Base-by-base conservation (phyloP, 2,113 vertebrate species). In the Anarrhichthys ocellatus region DNA sequence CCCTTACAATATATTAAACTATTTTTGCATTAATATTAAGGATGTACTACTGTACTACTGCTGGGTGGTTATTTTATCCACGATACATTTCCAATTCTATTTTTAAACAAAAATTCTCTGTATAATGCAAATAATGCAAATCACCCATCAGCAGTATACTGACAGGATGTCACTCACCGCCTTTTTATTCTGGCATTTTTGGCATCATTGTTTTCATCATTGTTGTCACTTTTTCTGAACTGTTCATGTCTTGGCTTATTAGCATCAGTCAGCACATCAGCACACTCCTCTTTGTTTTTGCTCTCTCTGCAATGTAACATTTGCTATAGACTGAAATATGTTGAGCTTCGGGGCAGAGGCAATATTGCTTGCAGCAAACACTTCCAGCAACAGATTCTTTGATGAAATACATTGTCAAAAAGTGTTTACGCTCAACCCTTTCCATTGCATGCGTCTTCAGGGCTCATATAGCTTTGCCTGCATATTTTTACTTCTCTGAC, bases 281-380 rank as follows among this genome's bases (percentile, higher is more conserved):
- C 71, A 46, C 9, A 0, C 50, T 82, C 68, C 72, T 59, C 80
- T 90, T 92, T 86, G 64, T 64, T 82, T 88, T 81, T 81, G 72
- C 81, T 64, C 52, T 78, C 59, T 81, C 74, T 85, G 85, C 84
- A 89, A 27, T 78, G 80, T 29, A 74, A 58, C 67, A 71, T 38
- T 78, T 36, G 68, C 68, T 52, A 44, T 58, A 46, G 14, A 10
- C 27, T 74, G 38, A 40, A 79, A 38, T 85, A 24, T 70, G 9
- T 83, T 58, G 54, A 64, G 78, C 73, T 76, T 9, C 15, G 52
- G 64, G 81, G 70, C 46, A 72, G 70, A 27, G 59, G 71, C 50
- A 62, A 72, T 75, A 85, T 80, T 82, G 63, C 82, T 73, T 0
- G 62, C 38, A 86, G 59, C 61, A 74, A 76, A 76, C 18, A 67